Percentiles rank a stretch among this genome's conserved stretches.
Conservation (phyloP, 2,888 invertebrate genomes). For the Entomobrya multifasciata region DNA sequence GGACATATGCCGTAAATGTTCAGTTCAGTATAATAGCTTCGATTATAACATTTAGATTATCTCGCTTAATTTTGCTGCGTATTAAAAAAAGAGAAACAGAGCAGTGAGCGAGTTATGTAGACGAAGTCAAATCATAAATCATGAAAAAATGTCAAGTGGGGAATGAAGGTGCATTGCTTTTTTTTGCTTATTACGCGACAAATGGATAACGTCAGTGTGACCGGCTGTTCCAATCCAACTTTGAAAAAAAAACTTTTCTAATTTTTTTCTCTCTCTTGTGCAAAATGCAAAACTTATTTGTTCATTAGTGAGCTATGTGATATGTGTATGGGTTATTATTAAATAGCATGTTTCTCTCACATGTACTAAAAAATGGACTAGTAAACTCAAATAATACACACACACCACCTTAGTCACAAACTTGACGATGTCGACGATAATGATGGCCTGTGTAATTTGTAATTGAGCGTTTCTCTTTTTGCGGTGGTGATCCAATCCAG, state of each 20-base stretch:
- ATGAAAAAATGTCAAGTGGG: not conserved
- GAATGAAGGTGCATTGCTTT: constrained; percentile 12
- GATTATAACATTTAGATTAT: not conserved
- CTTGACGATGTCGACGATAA: constrained; percentile 21
- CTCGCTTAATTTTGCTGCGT: not conserved
- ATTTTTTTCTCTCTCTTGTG: not conserved
- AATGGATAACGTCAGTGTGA: constrained; percentile 36
- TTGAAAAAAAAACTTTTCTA: no score
- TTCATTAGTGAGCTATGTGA: not conserved
- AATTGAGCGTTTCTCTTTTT: constrained; percentile 52
- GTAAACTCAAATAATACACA: not conserved
- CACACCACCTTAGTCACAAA: no score
- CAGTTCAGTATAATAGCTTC: not conserved
- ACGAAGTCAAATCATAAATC: constrained; percentile 33
- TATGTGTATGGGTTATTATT: no score
- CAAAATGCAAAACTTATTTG: not conserved
- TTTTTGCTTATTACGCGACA: constrained; percentile 2
- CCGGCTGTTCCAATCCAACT: constrained; percentile 52
- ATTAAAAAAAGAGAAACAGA: not conserved
- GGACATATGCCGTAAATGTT: constrained; percentile 13
- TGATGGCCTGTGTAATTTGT: constrained; percentile 33
- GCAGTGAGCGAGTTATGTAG: not conserved
- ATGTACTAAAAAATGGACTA: not conserved
- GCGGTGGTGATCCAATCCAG: constrained; percentile 15
- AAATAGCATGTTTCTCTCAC: constrained; percentile 2